Evolutionary conservation across 1,140 invertebrate species (phyloP).

Genomic region (Drosophila biarmipes): DNA sequence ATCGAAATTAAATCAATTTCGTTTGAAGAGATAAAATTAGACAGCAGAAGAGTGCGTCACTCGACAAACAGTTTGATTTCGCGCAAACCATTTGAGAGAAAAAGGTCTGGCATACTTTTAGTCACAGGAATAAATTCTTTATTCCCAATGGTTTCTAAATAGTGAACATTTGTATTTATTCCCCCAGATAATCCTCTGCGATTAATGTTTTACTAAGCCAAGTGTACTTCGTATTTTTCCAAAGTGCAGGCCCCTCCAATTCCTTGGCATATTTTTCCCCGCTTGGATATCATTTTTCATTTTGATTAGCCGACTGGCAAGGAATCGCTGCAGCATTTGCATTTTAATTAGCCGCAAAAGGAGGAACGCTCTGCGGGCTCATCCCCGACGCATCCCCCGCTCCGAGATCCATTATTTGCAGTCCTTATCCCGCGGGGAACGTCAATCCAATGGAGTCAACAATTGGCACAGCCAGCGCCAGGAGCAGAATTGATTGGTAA

Average conservation of each 20-base stretch:
- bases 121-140: no score
- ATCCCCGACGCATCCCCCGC: not conserved
- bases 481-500: slow-evolving; percentile 68
- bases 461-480: slow-evolving; percentile 52
- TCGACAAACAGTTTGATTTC: no score
- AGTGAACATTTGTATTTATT: no score
- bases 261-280: not conserved
- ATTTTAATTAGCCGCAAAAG: slow-evolving; percentile 54
- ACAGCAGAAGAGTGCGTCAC: no score
- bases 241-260: not conserved
- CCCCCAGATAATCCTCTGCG: no score
- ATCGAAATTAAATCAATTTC: no score
- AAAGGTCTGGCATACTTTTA: no score
- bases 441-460: slow-evolving; percentile 63
- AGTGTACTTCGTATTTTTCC: not conserved
- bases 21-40: no score
- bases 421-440: slow-evolving; percentile 28
- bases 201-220: not conserved
- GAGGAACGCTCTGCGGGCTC: not conserved
- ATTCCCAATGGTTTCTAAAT: no score
- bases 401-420: slow-evolving; percentile 14
- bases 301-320: slow-evolving; percentile 40
- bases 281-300: slow-evolving; percentile 25
- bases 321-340: slow-evolving; percentile 43
- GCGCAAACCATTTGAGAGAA: no score